Base-by-base conservation (phyloP, 2,888 invertebrate species). In the Antheraea yamamai region DNA sequence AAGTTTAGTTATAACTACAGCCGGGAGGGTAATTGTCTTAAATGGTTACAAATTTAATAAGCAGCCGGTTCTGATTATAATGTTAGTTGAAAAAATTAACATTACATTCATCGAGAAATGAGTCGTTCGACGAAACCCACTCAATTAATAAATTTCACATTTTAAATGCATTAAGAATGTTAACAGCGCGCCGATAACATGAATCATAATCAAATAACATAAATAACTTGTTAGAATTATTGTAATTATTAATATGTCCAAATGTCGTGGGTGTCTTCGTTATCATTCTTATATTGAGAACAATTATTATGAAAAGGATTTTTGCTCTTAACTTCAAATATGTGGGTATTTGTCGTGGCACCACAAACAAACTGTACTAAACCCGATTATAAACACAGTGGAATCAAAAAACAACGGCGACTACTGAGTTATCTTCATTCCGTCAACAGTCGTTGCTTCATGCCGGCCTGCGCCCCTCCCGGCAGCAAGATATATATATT, bases 101-200 rank as follows among this genome's bases (percentile, higher is more conserved):
- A 61, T 66, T 30, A 66, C 30, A 30, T 30, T 66, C 18, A 66
- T 16, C 64, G 26, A 30, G 64, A 66, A 64, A 26, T 26, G 64
- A 64, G 26, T 16, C 26, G 16, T 64, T 23, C 64, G 23, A 64
- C 14, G 64, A 16, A 30, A 20, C 64, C 64, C 64, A 66, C 64
- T 14, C 64, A 16, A 66, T 30, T 16, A 66, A 66, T 66, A 66
- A 66, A 30, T 66, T 66, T 66, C 64, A 14, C 30, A 66, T 30
- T 26, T 66, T 30, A 66, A 39, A 66, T 66, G 64, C 64, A 26
- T 66, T 66, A 66, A 66, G 64, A 66, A 66, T 30, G 16, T 66
- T 66, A 66, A 66, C 64, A 30, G 16, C 64, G 16, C 64, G 64
- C 26, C 26, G 64, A 66, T 66, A 66, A 26, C 64, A 66, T 66